Evolutionary conservation across 1,140 invertebrate species (phyloP), one percentile per base, ranked within the genome.

Genomic region (Hesperophylax magnus): DNA sequence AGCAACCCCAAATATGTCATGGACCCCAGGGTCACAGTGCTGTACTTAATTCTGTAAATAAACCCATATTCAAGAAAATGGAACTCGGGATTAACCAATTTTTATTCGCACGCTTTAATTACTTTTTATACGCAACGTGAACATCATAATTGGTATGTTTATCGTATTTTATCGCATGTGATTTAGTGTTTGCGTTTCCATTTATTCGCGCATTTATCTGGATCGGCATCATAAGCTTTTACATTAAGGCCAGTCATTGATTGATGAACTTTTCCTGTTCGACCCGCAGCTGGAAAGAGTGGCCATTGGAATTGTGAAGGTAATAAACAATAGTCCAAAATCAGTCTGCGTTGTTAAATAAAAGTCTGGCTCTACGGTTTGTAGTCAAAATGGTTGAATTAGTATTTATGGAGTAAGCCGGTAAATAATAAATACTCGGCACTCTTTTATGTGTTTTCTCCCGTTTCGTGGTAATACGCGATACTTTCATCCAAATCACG

Each of bases 161-260:
- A 22, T 24, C 58, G 18, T 61, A n/a, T 67, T 47, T 67, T 67
- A 67, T 67, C 63, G 63, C 63, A 17, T 71, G 31, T 20, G 67
- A n/a, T 71, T n/a, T 71, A 47, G 20, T 71, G 39, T 53, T 34
- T 71, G 39, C 67, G 39, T 53, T 71, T 47, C 24, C 67, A 47
- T 71, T 47, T 39, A 47, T 71, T 71, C 34, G 34, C 39, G 67
- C 47, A 71, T 71, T 71, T 71, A 71, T 71, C 67, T 52, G 39
- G 67, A 71, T 71, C 67, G 67, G 67, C 67, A 52, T 71, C 47
- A 71, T 71, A 71, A 71, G 67, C 67, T 71, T 71, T 71, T 52
- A 52, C 67, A 71, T 71, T 71, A 71, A 71, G 67, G 67, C 18
- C 67, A 52, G 67, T 53, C 67, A 71, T 71, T 71, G 67, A 71